phyloP scores from a whole-genome alignment of 2,888 invertebrate species.

The Alcis repandata region DNA sequence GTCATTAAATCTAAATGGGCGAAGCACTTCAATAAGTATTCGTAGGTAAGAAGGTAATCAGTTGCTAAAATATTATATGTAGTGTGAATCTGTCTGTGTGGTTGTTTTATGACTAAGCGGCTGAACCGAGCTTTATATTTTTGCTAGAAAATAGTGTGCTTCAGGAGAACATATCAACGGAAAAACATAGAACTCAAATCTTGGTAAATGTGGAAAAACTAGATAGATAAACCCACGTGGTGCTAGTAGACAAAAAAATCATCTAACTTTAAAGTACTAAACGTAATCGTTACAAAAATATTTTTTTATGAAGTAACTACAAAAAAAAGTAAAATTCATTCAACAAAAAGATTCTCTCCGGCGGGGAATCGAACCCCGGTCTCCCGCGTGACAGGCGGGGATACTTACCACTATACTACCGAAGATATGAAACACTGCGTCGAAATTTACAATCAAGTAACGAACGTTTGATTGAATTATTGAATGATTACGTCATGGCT shows the following conservation, averaged over 20 bases:
- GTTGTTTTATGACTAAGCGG: no score
- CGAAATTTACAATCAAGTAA: slow-evolving; percentile 29
- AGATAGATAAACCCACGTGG: no score
- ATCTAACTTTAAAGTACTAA: not conserved
- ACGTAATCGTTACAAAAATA: not conserved
- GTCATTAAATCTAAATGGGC: no score
- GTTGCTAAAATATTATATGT: no score
- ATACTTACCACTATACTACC: slow-evolving; percentile 87
- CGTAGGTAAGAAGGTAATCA: no score
- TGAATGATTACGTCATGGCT: slow-evolving; percentile 18
- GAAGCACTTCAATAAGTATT: no score
- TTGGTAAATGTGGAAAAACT: no score
- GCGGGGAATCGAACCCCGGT: slow-evolving; percentile 88
- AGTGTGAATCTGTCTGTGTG: no score
- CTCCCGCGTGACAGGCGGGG: slow-evolving; percentile 88
- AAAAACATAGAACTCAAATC: no score
- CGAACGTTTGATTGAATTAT: not conserved
- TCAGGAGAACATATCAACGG: no score
- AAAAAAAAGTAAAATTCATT: not conserved
- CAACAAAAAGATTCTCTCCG: slow-evolving; percentile 64
- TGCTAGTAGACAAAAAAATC: not conserved
- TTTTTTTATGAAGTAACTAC: not conserved
- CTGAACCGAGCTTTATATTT: no score
- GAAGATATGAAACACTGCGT: slow-evolving; percentile 59
- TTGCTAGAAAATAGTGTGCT: no score